Percentiles rank a stretch among this genome's conserved stretches.
Evolutionary conservation across 2,113 vertebrate genomes (phyloP).

Genomic region (Meleagris gallopavo): DNA sequence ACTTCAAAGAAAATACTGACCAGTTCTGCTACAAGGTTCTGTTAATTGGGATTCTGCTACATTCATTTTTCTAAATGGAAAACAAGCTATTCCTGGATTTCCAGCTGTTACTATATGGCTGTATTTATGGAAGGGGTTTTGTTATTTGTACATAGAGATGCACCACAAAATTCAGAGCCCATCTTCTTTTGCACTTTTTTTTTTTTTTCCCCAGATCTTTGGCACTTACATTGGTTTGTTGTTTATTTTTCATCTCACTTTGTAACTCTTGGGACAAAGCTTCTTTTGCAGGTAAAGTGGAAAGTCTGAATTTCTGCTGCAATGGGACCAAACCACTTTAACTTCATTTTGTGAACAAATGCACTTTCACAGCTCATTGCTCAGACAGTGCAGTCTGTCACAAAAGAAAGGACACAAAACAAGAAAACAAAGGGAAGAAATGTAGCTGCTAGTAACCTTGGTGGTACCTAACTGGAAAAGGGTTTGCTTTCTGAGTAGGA

Average conservation of each 20-base stretch:
- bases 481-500: background rate
- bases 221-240: background rate
- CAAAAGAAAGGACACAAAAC: background rate
- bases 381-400: background rate
- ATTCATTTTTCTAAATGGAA: background rate
- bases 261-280: background rate
- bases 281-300: background rate
- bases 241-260: background rate
- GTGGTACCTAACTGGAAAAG: background rate
- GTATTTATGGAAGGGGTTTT: background rate
- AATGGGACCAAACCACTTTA: background rate
- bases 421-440: background rate
- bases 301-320: slow-evolving; percentile 17
- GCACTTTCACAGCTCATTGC: slow-evolving; percentile 26
- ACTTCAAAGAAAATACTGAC: background rate
- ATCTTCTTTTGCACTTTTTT: background rate
- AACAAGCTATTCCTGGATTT: background rate
- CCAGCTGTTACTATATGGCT: background rate
- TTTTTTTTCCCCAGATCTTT: background rate
- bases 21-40: background rate
- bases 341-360: slow-evolving; percentile 8
- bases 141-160: background rate
- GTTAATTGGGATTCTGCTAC: background rate
- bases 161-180: background rate
- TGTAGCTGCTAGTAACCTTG: background rate